Evolutionary conservation across 1,140 invertebrate species (phyloP), one percentile per base, ranked within the genome.

Genomic region (Ceratina australensis): DNA sequence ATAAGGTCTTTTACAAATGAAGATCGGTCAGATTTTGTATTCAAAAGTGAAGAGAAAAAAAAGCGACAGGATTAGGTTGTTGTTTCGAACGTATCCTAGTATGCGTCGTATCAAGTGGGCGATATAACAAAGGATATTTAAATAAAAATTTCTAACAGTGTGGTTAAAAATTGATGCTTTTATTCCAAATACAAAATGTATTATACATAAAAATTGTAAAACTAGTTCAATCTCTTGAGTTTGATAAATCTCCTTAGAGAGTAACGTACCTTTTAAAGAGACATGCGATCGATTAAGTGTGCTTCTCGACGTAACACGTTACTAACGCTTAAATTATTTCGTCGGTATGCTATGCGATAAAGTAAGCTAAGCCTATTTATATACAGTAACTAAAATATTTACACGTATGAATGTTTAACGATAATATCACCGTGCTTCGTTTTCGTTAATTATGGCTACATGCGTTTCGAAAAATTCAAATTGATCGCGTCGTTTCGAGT

Each of bases 361-460:
- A 52, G 54, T 52, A 67, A 81, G 18, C 75, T 83, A 79, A 20
- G 18, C 10, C 65, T 83, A 83, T 47, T 57, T 78, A 78, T 64
- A 67, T 72, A 78, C 57, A 68, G 56, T 65, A 63, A 68, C 65
- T 83, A 68, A 66, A 81, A 82, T 85, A 85, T 86, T 79, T 85
- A 86, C 78, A 85, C 57, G 66, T 57, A 61, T 76, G 47, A 74
- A 28, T 71, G 78, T 63, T 64, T 82, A 84, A 85, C 18, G 67
- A 79, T 85, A 84, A 82, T 85, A 84, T 85, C 84, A 85, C 83
- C 74, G 65, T 49, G 79, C 26, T 77, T 83, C 71, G 57, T 77
- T 80, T 72, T 61, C 49, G 61, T 82, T 47, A 24, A 63, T 73
- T 77, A 82, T 80, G 79, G 83, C 79, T 81, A 75, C 33, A 64